Evolutionary conservation across 1,140 invertebrate species (phyloP).

Genomic region (Doryteuthis pealeii): DNA sequence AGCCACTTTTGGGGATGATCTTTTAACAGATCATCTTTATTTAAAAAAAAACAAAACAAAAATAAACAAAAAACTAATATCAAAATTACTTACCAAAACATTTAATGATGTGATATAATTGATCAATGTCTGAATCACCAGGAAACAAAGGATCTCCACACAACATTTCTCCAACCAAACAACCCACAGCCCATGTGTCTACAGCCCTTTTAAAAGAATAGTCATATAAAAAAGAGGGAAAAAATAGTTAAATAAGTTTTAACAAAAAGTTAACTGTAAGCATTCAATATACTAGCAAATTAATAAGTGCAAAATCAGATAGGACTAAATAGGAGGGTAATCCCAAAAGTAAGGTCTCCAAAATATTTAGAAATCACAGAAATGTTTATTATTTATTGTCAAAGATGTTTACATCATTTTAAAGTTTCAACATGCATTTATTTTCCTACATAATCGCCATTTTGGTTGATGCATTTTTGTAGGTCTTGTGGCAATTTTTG

Average conservation of each 20-base stretch:
- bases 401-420: too few relatives aligned
- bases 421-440: too few relatives aligned
- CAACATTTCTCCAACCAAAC: slow-evolving; percentile 58
- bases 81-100: slow-evolving; percentile 57
- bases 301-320: not conserved
- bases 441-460: too few relatives aligned
- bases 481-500: too few relatives aligned
- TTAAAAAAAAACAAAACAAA: not conserved
- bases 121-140: slow-evolving; percentile 61
- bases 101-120: slow-evolving; percentile 60
- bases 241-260: not conserved
- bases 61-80: slow-evolving; percentile 8
- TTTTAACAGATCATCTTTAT: not conserved
- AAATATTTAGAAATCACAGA: too few relatives aligned
- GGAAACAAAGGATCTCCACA: slow-evolving; percentile 60
- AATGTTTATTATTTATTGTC: too few relatives aligned
- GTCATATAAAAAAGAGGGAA: not conserved
- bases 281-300: not conserved
- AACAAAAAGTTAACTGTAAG: not conserved
- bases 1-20: too few relatives aligned
- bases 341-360: too few relatives aligned
- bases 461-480: too few relatives aligned
- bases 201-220: slow-evolving; percentile 51
- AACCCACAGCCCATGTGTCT: slow-evolving; percentile 61
- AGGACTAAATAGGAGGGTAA: too few relatives aligned